Base-by-base conservation (phyloP, 2,888 invertebrate species). In the Pycnomerus fuliginosus region DNA sequence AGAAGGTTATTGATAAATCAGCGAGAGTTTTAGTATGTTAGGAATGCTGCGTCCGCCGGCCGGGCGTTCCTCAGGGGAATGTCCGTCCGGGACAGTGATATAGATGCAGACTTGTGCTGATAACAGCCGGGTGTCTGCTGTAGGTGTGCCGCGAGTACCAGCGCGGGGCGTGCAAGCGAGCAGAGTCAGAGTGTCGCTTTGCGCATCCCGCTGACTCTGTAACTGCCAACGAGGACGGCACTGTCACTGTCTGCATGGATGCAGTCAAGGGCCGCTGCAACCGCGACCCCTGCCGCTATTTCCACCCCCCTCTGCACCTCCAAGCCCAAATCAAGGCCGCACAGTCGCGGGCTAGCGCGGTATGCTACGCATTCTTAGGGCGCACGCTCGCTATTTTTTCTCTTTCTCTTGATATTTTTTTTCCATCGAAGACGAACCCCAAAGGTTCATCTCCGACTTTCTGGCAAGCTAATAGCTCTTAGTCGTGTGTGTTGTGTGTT, bases 231-330 rank as follows among this genome's bases (percentile, higher is more conserved):
- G 89, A 90, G 80, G 95, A 95, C 86, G 94, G 94, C 87, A 89
- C 91, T 80, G 94, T 95, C 85, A 94, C 94, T 83, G 94, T 95
- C 85, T 96, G 96, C 92, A 95, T 95, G 94, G 95, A 96, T 87
- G 94, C 91, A 85, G 90, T 95, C 84, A 91, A 91, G 86, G 91
- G 92, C 84, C 89, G 92, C 86, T 95, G 95, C 87, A 87, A 90
- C 84, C 92, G 95, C 85, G 93, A 94, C 84, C 91, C 92, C 84
- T 96, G 96, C 90, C 92, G 94, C 87, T 95, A 95, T 91, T 95
- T 94, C 88, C 95, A 96, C 87, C 95, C 95, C 83, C 95, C 95
- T 84, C 88, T 93, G 86, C 95, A 96, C 90, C 93, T 96, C 83
- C 91, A 91, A 89, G 90, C 90, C 86, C 91, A 91, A 89, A 90